These are phyloP conservation scores for Lagodon rhomboides DNA, from an alignment of 2,797 vertebrate genomes.

Conservation along the genomic window DNA sequence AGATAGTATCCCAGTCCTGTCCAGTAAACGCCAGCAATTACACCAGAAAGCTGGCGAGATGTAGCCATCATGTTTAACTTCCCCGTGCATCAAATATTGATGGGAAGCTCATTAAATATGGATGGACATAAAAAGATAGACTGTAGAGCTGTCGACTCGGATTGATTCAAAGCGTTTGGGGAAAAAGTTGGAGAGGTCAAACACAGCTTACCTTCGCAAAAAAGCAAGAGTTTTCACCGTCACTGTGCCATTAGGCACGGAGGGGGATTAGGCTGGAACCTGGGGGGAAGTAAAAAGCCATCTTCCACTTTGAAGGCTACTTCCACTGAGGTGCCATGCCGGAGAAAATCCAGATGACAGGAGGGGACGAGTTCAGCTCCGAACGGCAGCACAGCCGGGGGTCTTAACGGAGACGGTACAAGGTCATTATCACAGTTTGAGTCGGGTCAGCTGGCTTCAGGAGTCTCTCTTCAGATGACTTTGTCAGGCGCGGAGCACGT, in stretches of 20 bases:
- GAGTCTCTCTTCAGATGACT: conserved; percentile 21
- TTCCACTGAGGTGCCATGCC: conserved; percentile 61
- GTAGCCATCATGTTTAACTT: conserved; percentile 19
- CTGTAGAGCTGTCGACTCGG: neutral
- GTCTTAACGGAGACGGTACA: neutral
- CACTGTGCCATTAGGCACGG: conserved; percentile 62
- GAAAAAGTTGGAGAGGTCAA: conserved; percentile 26
- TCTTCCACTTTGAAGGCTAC: conserved; percentile 66
- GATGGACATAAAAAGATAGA: conserved; percentile 30
- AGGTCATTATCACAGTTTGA: conserved; percentile 1
- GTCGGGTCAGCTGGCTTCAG: neutral
- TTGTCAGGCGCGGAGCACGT: conserved; percentile 25
- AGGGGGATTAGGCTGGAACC: conserved; percentile 45
- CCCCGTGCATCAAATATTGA: conserved; percentile 49
- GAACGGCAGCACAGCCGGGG: conserved; percentile 24
- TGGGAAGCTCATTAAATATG: conserved; percentile 40
- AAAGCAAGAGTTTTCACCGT: conserved; percentile 42
- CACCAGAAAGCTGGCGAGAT: neutral
- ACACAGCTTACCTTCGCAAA: conserved; percentile 63
- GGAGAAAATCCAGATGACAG: conserved; percentile 41
- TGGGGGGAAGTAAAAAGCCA: conserved; percentile 54
- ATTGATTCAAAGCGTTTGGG: neutral
- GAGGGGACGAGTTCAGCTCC: conserved; percentile 28
- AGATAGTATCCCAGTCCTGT: neutral
- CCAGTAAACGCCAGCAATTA: neutral